These are phyloP conservation scores for Nomada fucata DNA, from an alignment of 2,888 invertebrate species.

Conservation along the genomic window DNA sequence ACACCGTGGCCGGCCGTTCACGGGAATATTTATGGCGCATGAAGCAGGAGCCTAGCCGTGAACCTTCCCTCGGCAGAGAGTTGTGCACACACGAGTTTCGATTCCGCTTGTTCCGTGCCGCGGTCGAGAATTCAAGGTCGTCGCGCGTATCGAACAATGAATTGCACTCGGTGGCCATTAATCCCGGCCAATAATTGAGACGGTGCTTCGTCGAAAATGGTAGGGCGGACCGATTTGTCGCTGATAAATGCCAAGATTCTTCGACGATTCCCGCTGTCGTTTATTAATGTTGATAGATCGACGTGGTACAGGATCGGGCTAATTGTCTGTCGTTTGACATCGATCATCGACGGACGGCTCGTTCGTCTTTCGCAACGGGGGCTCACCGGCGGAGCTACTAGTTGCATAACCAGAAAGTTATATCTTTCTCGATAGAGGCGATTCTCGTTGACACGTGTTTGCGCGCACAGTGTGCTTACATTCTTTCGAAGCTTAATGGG, in stretches of 20 bases:
- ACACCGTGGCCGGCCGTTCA: constrained; percentile 27
- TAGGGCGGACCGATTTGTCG: constrained; percentile 23
- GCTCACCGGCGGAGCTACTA: neutral
- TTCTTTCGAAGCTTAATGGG: no score
- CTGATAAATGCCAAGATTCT: constrained; percentile 23
- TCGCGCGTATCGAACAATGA: constrained; percentile 40
- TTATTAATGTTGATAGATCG: constrained; percentile 26
- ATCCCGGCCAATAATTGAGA: constrained; percentile 33
- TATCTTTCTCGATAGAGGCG: neutral
- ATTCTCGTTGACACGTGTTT: neutral
- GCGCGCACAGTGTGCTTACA: neutral
- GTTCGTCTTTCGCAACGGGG: neutral
- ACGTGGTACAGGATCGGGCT: constrained; percentile 13
- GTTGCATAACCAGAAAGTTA: neutral
- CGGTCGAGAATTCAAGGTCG: constrained; percentile 44
- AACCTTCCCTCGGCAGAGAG: constrained; percentile 32
- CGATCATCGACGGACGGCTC: constrained; percentile 20
- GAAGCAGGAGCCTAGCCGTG: constrained; percentile 39
- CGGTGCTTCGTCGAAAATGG: constrained; percentile 7
- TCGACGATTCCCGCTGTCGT: constrained; percentile 3
- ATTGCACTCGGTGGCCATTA: constrained; percentile 42
- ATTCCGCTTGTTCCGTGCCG: constrained; percentile 35
- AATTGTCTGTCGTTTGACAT: constrained; percentile 35
- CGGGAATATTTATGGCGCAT: constrained; percentile 67
- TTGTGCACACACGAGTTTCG: constrained; percentile 6